phyloP scores from a whole-genome alignment of 2,797 vertebrate species.

The Chelonia mydas region DNA sequence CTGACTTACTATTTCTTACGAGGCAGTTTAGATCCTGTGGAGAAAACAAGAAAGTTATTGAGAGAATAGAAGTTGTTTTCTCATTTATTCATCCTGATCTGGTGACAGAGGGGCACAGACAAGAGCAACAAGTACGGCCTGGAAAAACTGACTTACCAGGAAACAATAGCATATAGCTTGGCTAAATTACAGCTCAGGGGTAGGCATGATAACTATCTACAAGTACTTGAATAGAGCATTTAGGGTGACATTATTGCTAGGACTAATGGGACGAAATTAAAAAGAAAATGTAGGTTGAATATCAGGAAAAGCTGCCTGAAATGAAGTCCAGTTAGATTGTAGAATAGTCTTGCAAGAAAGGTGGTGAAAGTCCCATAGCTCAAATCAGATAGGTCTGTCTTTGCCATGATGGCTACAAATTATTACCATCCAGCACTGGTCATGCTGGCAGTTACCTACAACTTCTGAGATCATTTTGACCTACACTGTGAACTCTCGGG shows the following conservation, averaged over 20 bases:
- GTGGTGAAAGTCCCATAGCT: too few relatives aligned
- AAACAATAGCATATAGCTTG: background rate
- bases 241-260: background rate
- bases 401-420: background rate
- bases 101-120: background rate
- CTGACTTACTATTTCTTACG: conserved; percentile 80
- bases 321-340: background rate
- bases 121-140: fast-evolving
- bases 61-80: conserved; percentile 15
- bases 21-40: conserved; percentile 79
- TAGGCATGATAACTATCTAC: background rate
- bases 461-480: background rate
- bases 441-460: fast-evolving
- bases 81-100: conserved; percentile 9
- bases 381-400: background rate
- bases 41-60: conserved; percentile 46
- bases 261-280: background rate
- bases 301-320: background rate
- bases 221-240: background rate
- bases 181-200: background rate
- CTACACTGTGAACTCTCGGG: background rate
- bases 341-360: background rate
- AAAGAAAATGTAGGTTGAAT: background rate
- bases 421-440: background rate
- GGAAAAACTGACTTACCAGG: background rate